A percentile compares a stretch with the other conserved stretches of the same genome.
Evolutionary conservation across 1,140 invertebrate species (phyloP).

Genomic region (Caenorhabditis briggsae): DNA sequence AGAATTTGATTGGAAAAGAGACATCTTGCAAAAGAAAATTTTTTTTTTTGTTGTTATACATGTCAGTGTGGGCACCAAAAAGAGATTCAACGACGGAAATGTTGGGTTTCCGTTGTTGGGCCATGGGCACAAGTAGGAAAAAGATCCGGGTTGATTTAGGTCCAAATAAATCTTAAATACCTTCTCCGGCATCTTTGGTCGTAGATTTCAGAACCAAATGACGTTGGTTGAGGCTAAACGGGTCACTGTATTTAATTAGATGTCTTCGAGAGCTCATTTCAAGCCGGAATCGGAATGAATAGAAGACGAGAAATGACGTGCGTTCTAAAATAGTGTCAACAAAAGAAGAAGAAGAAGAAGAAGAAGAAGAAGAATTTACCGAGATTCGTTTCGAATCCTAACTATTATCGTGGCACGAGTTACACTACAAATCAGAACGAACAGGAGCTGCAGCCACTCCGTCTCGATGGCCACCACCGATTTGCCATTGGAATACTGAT

Average conservation of each 20-base stretch:
- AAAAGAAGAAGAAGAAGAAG: neutral
- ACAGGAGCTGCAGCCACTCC: neutral
- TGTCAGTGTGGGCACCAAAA: neutral
- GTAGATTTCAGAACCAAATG: neutral
- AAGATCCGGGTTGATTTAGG: neutral
- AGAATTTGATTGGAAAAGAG: neutral
- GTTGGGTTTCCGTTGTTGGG: neutral
- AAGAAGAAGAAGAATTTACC: neutral
- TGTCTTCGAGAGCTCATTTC: conserved; percentile 12
- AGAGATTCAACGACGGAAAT: conserved; percentile 4
- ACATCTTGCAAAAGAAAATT: neutral
- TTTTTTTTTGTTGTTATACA: neutral
- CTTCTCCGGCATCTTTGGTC: neutral
- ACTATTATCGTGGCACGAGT: neutral
- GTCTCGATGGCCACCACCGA: neutral
- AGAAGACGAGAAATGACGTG: neutral
- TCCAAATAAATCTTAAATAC: conserved; percentile 35
- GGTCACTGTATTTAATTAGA: neutral
- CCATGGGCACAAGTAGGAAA: neutral
- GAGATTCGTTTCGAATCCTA: neutral
- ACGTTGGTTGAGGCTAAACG: neutral
- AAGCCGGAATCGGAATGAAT: conserved; percentile 11
- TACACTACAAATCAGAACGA: neutral
- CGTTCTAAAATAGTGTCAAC: neutral
- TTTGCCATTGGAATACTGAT: neutral